Conservation (phyloP, 64 coral and sea anemone genomes). For the Pocillopora verrucosa region DNA sequence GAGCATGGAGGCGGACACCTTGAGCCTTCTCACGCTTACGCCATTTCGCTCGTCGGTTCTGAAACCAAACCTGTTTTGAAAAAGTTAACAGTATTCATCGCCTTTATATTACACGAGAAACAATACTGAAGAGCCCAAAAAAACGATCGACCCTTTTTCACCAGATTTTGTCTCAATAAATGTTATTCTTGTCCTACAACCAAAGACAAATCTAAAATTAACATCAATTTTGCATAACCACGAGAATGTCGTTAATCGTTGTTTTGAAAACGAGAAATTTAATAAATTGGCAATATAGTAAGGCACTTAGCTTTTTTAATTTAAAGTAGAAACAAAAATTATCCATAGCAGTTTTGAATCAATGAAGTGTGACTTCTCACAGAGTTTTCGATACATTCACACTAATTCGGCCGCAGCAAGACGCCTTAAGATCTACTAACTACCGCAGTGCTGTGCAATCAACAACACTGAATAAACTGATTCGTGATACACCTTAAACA, state of each 20-base stretch:
- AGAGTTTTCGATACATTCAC: constrained; percentile 26
- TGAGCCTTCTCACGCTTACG: constrained; percentile 94
- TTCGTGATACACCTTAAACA: not conserved
- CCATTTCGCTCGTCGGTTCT: constrained; percentile 97
- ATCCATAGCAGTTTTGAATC: not conserved
- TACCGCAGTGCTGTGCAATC: not conserved
- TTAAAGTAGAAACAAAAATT: constrained; percentile 31
- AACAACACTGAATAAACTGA: constrained; percentile 3
- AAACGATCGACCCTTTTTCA: not conserved
- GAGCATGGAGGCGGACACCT: constrained; percentile 80
- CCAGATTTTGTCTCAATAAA: not conserved
- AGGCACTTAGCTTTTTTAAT: constrained; percentile 36
- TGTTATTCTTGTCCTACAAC: constrained; percentile 4
- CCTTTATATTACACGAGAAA: not conserved
- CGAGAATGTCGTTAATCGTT: constrained; percentile 17
- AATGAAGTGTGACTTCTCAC: constrained; percentile 6
- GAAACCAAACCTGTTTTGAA: constrained; percentile 90
- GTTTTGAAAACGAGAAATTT: constrained; percentile 20
- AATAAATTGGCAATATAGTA: constrained; percentile 41
- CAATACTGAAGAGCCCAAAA: not conserved
- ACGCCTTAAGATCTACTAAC: constrained; percentile 20
- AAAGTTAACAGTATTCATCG: not conserved
- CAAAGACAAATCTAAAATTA: constrained; percentile 1
- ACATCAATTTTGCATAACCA: constrained; percentile 50
- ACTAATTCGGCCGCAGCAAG: constrained; percentile 31